phyloP scores from a whole-genome alignment of 2,113 vertebrate species.

The Triplophysa tibetana region DNA sequence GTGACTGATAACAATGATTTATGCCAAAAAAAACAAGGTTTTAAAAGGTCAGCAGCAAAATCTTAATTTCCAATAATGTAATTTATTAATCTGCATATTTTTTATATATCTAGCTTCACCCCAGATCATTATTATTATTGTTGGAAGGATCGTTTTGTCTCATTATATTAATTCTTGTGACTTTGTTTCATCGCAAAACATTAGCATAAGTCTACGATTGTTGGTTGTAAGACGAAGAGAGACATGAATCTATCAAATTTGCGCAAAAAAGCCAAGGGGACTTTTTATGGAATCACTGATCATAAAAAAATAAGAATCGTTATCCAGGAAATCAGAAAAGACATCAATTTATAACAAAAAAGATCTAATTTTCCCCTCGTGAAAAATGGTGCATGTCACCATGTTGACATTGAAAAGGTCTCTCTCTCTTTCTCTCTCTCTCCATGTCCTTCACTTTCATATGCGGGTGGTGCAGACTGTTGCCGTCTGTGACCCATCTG shows the following conservation, averaged over 20 bases:
- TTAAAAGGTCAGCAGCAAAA: no score
- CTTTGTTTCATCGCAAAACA: constrained; percentile 25
- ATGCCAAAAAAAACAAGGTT: no score
- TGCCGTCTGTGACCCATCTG: constrained; percentile 58
- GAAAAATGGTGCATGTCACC: constrained; percentile 55
- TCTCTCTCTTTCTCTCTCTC: neutral
- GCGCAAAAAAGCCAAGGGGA: constrained; percentile 52
- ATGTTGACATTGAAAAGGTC: constrained; percentile 55
- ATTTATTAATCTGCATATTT: constrained; percentile 47
- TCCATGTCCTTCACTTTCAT: constrained; percentile 13
- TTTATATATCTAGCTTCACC: constrained; percentile 24
- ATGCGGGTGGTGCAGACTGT: constrained; percentile 51
- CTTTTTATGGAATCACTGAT: constrained; percentile 49
- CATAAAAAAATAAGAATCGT: constrained; percentile 38
- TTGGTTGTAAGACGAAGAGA: constrained; percentile 11
- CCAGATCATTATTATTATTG: constrained; percentile 45
- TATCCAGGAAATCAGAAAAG: constrained; percentile 50
- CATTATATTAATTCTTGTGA: constrained; percentile 24
- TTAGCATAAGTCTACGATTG: constrained; percentile 15
- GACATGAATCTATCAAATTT: constrained; percentile 33
- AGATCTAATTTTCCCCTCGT: constrained; percentile 52
- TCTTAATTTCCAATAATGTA: constrained; percentile 37
- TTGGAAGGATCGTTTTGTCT: constrained; percentile 39
- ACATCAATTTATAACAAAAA: constrained; percentile 51
- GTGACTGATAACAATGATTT: no score